phyloP scores from a whole-genome alignment of 2,797 vertebrate species.

The Poeciliopsis paucimaculata region DNA sequence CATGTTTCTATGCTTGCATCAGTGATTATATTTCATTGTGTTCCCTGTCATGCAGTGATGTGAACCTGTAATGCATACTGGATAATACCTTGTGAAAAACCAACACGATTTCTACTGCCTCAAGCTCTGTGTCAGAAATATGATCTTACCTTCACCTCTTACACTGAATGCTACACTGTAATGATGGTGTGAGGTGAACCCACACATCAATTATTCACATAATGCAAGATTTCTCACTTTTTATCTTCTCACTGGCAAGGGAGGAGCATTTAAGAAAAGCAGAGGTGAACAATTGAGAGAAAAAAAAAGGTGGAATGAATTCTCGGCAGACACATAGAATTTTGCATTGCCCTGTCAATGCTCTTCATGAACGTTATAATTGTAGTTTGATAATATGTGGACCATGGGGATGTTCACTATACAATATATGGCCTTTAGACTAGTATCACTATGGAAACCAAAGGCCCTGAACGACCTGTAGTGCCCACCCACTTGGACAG shows the following conservation, averaged over 20 bases:
- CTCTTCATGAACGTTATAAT: slow-evolving; percentile 81
- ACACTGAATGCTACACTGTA: slow-evolving; percentile 64
- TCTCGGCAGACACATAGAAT: slow-evolving; percentile 51
- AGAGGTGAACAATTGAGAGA: slow-evolving; percentile 44
- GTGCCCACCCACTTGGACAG: slow-evolving; percentile 83
- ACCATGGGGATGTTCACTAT: slow-evolving; percentile 77
- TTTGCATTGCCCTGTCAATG: slow-evolving; percentile 67
- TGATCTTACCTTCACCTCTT: slow-evolving; percentile 73
- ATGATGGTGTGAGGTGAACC: slow-evolving; percentile 73
- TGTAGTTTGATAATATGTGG: slow-evolving; percentile 83
- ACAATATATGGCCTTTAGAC: slow-evolving; percentile 80
- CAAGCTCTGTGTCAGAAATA: slow-evolving; percentile 74
- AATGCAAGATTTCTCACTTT: slow-evolving; percentile 69
- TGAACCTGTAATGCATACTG: slow-evolving; percentile 58
- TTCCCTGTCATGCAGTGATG: slow-evolving; percentile 50
- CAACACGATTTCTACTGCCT: slow-evolving; percentile 63
- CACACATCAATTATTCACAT: slow-evolving; percentile 79
- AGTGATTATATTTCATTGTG: slow-evolving; percentile 33
- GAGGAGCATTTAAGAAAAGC: slow-evolving; percentile 64
- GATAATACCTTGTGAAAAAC: slow-evolving; percentile 62
- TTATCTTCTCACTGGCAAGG: slow-evolving; percentile 61
- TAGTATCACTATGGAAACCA: slow-evolving; percentile 83
- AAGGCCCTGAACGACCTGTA: slow-evolving; percentile 78
- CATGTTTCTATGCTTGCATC: slow-evolving; percentile 10
- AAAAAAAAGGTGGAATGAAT: slow-evolving; percentile 26